phyloP scores from a whole-genome alignment of 2,888 invertebrate species.

The Apodemia zela region DNA sequence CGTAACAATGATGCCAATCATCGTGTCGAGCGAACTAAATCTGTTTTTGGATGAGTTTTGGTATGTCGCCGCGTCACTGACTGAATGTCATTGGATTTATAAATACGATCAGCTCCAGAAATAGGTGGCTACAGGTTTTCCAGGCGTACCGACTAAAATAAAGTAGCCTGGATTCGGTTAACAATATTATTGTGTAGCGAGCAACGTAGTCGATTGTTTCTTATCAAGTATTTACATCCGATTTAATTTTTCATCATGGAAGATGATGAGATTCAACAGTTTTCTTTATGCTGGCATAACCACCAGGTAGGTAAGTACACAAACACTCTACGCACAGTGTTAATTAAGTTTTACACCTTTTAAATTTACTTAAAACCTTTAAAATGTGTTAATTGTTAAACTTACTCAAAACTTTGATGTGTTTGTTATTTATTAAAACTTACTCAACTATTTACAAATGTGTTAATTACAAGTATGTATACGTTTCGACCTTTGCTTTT shows the following conservation, averaged over 20 bases:
- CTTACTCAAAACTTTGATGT: too few relatives aligned
- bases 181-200: slow-evolving; percentile 77
- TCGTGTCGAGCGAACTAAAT: slow-evolving; percentile 68
- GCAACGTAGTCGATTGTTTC: slow-evolving; percentile 43
- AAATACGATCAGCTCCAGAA: slow-evolving; percentile 81
- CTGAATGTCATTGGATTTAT: slow-evolving; percentile 80
- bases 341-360: slow-evolving; percentile 34
- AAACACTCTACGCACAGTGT: slow-evolving; percentile 46
- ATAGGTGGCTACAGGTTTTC: slow-evolving; percentile 81
- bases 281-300: slow-evolving; percentile 93
- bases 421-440: too few relatives aligned
- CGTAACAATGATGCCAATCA: slow-evolving; percentile 72
- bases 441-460: too few relatives aligned
- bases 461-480: slow-evolving; percentile 2
- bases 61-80: slow-evolving; percentile 77
- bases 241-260: slow-evolving; percentile 54
- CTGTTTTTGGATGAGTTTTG: slow-evolving; percentile 80
- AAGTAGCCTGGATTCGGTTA: slow-evolving; percentile 79
- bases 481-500: slow-evolving; percentile 3
- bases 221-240: slow-evolving; percentile 30
- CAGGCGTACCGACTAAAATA: slow-evolving; percentile 80
- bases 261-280: slow-evolving; percentile 86
- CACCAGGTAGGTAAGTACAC: slow-evolving; percentile 83
- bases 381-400: slow-evolving; percentile 2
- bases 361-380: slow-evolving; percentile 19